A percentile compares a stretch with the other conserved stretches of the same genome.
Evolutionary conservation across 2,888 invertebrate species (phyloP).

Genomic region (Drosophila kuntzei): DNA sequence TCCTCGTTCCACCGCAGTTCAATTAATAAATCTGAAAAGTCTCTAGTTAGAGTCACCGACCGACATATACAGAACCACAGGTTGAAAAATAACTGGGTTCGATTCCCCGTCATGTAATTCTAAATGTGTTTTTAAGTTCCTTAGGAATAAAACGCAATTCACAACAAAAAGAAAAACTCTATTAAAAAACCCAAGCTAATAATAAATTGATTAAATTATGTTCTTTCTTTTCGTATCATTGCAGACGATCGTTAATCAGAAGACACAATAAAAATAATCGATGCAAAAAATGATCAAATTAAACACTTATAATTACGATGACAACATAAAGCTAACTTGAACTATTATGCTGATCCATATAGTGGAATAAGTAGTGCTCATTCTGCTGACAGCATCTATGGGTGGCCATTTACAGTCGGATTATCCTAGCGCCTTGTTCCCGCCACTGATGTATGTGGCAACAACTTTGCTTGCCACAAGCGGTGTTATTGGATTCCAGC

Average conservation of each 20-base stretch:
- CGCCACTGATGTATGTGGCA: constrained; percentile 75
- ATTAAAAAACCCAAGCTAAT: neutral
- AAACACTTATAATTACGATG: constrained; percentile 47
- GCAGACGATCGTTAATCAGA: constrained; percentile 13
- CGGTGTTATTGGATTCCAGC: constrained; percentile 56
- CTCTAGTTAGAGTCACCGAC: too few relatives aligned
- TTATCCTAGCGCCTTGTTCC: constrained; percentile 50
- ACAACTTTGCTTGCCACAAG: constrained; percentile 63
- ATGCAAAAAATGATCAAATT: constrained; percentile 43
- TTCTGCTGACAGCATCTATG: constrained; percentile 56
- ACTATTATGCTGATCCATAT: constrained; percentile 29
- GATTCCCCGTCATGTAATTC: too few relatives aligned
- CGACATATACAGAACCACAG: too few relatives aligned
- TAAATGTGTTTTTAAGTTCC: too few relatives aligned
- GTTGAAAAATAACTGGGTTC: too few relatives aligned
- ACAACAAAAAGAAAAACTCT: too few relatives aligned
- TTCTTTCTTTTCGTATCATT: neutral
- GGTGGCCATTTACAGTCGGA: constrained; percentile 61
- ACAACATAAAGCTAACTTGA: constrained; percentile 31
- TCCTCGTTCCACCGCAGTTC: too few relatives aligned
- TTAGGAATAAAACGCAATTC: too few relatives aligned
- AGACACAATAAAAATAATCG: constrained; percentile 19
- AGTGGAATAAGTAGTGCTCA: constrained; percentile 27
- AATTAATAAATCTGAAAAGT: too few relatives aligned
- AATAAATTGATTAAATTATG: neutral